A percentile compares a stretch with the other conserved stretches of the same genome.
Conservation (phyloP, 1,140 invertebrate species). For the Neodiprion fabricii region DNA sequence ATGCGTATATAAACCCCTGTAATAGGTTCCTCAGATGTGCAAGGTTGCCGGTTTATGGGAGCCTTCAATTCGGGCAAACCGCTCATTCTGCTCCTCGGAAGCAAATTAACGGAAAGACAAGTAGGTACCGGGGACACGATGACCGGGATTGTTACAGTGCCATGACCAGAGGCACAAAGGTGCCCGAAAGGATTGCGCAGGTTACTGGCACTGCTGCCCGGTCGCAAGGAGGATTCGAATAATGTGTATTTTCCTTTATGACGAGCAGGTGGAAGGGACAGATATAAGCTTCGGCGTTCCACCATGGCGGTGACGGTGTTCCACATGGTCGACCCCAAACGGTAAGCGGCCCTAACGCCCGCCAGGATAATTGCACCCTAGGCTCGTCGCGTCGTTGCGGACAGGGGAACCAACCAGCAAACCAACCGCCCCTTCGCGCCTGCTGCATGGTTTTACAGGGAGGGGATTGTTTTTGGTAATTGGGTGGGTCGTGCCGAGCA, state of each 20-base stretch:
- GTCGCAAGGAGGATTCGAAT: no score
- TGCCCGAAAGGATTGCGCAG: neutral
- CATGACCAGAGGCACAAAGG: neutral
- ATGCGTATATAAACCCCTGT: neutral
- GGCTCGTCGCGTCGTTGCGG: conserved; percentile 6
- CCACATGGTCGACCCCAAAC: neutral
- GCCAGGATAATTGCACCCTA: neutral
- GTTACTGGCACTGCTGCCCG: no score
- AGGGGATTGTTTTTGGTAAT: conserved; percentile 40
- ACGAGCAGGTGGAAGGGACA: no score
- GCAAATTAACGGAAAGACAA: neutral
- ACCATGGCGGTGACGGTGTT: neutral
- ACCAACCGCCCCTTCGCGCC: neutral
- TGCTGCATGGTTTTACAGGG: neutral
- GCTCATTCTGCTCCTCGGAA: no score
- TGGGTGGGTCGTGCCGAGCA: conserved; percentile 36
- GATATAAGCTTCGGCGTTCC: neutral
- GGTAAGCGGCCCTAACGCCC: neutral
- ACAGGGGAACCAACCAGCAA: conserved; percentile 2
- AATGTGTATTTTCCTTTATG: no score
- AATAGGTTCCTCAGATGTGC: neutral
- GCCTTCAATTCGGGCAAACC: no score
- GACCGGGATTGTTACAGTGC: neutral
- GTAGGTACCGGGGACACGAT: neutral
- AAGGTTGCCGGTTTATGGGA: neutral